Conservation (phyloP, 1,140 invertebrate species). For the Caenorhabditis inopinata region DNA sequence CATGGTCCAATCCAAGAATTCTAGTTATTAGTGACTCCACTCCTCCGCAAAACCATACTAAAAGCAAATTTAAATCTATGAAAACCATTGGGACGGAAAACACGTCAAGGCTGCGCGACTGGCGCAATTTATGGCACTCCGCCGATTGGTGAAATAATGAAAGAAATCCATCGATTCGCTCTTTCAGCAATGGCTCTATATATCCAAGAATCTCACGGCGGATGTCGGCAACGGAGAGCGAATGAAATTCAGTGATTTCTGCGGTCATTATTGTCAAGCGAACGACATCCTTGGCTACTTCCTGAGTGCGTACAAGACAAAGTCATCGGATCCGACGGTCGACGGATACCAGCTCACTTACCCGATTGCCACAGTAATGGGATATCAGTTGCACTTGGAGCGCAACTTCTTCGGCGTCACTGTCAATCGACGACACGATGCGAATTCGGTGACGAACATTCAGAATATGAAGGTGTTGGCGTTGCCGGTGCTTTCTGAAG, state of each 20-base stretch:
- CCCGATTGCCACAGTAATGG: conserved; percentile 56
- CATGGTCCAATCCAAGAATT: too few relatives aligned
- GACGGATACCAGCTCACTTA: conserved; percentile 47
- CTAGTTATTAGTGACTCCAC: too few relatives aligned
- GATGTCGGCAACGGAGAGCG: conserved; percentile 18
- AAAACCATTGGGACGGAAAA: too few relatives aligned
- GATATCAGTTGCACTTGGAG: conserved; percentile 58
- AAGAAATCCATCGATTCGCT: not conserved
- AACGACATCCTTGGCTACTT: conserved; percentile 49
- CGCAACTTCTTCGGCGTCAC: conserved; percentile 59
- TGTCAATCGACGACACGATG: not conserved
- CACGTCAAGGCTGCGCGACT: too few relatives aligned
- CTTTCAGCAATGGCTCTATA: conserved; percentile 39
- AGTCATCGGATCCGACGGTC: not conserved
- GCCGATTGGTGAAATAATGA: not conserved
- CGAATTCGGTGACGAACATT: conserved; percentile 49
- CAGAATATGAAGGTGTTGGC: conserved; percentile 50
- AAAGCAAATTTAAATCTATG: too few relatives aligned
- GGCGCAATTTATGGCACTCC: too few relatives aligned
- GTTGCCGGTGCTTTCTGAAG: conserved; percentile 12
- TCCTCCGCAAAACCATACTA: too few relatives aligned
- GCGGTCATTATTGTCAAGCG: conserved; percentile 58
- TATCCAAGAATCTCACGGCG: conserved; percentile 41
- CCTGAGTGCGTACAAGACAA: conserved; percentile 40
- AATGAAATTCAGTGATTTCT: conserved; percentile 57